A percentile compares a stretch with the other conserved stretches of the same genome.
phyloP scores from a whole-genome alignment of 2,888 invertebrate genomes.

The Netelia inedita region DNA sequence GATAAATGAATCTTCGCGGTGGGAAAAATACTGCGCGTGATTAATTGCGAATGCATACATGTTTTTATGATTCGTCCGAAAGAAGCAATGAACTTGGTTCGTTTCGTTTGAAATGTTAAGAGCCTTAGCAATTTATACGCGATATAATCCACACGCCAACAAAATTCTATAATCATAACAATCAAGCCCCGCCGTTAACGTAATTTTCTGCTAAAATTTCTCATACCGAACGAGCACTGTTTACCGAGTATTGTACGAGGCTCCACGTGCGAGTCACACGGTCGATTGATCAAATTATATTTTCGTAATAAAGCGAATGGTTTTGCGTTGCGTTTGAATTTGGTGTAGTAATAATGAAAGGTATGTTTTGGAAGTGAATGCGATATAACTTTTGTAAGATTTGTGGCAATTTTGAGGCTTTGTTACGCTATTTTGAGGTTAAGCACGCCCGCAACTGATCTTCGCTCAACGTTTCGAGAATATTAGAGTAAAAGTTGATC shows the following conservation, averaged over 20 bases:
- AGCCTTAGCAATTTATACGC: neutral
- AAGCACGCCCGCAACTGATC: slow-evolving; percentile 10
- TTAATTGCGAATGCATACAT: neutral
- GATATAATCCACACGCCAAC: neutral
- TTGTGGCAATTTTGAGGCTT: neutral
- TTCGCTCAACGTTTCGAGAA: neutral
- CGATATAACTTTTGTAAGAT: neutral
- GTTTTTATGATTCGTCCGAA: neutral
- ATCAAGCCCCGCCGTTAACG: slow-evolving; percentile 20
- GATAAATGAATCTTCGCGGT: neutral
- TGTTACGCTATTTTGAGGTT: slow-evolving; percentile 41
- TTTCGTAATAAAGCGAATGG: slow-evolving; percentile 4
- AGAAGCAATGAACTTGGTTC: neutral
- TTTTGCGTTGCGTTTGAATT: neutral
- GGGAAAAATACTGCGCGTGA: neutral
- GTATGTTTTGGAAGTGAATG: slow-evolving; percentile 1
- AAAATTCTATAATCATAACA: neutral
- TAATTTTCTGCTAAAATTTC: neutral
- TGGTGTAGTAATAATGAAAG: neutral
- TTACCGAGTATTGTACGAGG: slow-evolving; percentile 8
- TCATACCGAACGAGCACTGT: slow-evolving; percentile 30
- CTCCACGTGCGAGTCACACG: slow-evolving; percentile 49
- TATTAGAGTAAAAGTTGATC: neutral
- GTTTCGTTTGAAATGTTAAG: neutral
- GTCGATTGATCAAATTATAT: neutral